phyloP scores from a whole-genome alignment of 2,888 invertebrate genomes.

The Cerastis leucographa region DNA sequence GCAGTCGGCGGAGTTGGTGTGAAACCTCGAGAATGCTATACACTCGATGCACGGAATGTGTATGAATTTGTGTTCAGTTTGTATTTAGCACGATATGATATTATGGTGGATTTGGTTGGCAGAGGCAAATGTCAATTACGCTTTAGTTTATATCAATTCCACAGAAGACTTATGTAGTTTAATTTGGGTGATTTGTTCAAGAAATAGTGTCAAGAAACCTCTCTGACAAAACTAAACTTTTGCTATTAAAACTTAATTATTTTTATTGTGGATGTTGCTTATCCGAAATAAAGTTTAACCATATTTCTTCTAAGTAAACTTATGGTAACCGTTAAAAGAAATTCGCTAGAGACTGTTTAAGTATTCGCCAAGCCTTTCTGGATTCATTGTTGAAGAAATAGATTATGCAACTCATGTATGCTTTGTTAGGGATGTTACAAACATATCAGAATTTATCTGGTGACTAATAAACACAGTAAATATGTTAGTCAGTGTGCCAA shows the following conservation, averaged over 20 bases:
- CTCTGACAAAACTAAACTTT: conserved; percentile 10
- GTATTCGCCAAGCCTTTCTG: conserved; percentile 41
- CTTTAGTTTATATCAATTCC: conserved; percentile 11
- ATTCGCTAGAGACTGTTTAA: conserved; percentile 29
- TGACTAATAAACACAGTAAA: neutral
- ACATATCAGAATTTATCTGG: neutral
- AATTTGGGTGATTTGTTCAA: neutral
- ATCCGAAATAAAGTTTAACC: too few species aligned
- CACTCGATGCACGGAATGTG: conserved; percentile 70
- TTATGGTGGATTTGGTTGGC: conserved; percentile 5
- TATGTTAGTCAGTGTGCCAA: conserved; percentile 36
- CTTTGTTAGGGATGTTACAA: conserved; percentile 2
- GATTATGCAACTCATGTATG: conserved; percentile 19
- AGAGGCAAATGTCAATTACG: conserved; percentile 11
- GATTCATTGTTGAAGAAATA: conserved; percentile 35
- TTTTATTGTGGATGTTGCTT: too few species aligned
- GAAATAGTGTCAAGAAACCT: conserved; percentile 1
- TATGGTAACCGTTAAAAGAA: conserved; percentile 35
- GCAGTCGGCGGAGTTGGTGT: conserved; percentile 81
- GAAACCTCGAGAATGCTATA: conserved; percentile 61
- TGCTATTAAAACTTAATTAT: conserved; percentile 27
- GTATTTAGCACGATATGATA: conserved; percentile 40
- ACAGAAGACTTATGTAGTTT: neutral
- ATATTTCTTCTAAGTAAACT: conserved; percentile 30
- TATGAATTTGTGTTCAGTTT: conserved; percentile 65